Percentiles rank a stretch among this genome's conserved stretches.
These are phyloP conservation scores for Prosapia bicincta DNA, from an alignment of 2,888 invertebrate genomes.

Conservation along the genomic window DNA sequence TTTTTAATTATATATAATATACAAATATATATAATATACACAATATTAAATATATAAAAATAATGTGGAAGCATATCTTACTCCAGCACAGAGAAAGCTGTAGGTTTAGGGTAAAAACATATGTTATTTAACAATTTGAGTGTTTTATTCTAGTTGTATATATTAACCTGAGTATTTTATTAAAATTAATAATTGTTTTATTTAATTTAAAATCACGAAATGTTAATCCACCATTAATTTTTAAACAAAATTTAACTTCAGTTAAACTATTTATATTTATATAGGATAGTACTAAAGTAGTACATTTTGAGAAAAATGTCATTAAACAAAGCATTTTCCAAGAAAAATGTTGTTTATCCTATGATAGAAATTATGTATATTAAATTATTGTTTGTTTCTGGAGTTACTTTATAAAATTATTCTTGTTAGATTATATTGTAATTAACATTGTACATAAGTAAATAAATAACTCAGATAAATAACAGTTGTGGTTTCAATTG, in stretches of 20 bases:
- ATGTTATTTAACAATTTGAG: not conserved
- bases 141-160: not conserved
- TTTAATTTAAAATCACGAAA: not conserved
- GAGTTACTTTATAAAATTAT: not conserved
- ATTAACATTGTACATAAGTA: conserved; percentile 22
- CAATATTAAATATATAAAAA: not conserved
- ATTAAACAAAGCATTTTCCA: not conserved
- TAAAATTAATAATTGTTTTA: not conserved
- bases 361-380: not conserved
- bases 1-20: not conserved
- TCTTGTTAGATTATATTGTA: conserved; percentile 7
- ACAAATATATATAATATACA: not conserved
- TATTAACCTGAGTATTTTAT: not conserved
- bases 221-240: not conserved
- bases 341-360: not conserved
- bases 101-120: not conserved
- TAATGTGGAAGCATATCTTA: not conserved
- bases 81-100: not conserved
- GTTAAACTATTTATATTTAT: not conserved
- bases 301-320: not conserved
- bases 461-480: conserved; percentile 9
- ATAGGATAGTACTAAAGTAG: not conserved
- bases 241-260: not conserved
- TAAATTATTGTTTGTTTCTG: not conserved
- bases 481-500: not conserved